phyloP scores from a whole-genome alignment of 2,113 vertebrate species.

The Felis chaus region DNA sequence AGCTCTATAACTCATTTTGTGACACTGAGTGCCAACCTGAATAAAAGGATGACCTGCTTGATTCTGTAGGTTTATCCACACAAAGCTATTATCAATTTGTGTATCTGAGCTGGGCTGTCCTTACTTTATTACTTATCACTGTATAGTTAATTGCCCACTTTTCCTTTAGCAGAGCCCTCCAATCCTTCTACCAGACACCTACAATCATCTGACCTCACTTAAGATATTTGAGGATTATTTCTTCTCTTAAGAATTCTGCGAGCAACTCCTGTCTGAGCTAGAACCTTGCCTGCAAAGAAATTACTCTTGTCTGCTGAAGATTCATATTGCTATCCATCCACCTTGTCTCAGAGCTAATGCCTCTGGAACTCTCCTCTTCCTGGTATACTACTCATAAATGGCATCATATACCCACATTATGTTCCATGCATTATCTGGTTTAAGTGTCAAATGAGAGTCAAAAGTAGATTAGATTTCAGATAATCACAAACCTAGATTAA shows the following conservation, averaged over 20 bases:
- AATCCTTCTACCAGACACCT: neutral
- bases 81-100: neutral
- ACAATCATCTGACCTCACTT: neutral
- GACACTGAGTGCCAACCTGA: neutral
- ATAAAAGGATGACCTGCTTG: neutral
- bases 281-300: neutral
- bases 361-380: neutral
- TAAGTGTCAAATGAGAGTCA: neutral
- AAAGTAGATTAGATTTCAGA: neutral
- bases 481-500: neutral
- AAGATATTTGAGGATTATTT: neutral
- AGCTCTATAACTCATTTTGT: neutral
- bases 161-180: neutral
- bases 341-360: neutral
- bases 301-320: neutral
- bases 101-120: neutral
- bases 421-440: neutral
- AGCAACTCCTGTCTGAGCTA: neutral
- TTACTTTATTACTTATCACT: neutral
- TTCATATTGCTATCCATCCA: neutral
- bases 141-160: neutral
- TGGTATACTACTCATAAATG: neutral
- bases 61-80: neutral
- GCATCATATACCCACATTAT: neutral
- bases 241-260: neutral